These are phyloP conservation scores for Helicoverpa zea DNA, from an alignment of 1,140 invertebrate genomes.

Conservation along the genomic window DNA sequence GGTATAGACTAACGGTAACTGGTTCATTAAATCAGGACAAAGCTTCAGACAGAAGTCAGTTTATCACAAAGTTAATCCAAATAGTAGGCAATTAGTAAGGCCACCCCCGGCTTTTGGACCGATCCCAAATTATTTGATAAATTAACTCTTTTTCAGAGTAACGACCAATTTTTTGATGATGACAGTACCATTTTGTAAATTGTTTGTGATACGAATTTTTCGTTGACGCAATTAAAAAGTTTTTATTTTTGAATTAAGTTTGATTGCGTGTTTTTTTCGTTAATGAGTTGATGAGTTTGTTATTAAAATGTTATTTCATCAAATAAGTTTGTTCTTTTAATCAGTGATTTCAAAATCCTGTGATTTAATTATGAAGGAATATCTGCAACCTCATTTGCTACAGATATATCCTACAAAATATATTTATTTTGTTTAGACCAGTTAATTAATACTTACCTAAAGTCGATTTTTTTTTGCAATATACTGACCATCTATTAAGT, in stretches of 20 bases:
- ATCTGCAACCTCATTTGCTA: no score
- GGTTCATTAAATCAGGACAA: neutral
- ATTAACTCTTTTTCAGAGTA: slow-evolving; percentile 6
- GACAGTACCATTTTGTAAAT: neutral
- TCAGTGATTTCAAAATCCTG: no score
- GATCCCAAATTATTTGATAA: slow-evolving; percentile 30
- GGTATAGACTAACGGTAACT: neutral
- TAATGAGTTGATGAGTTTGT: neutral
- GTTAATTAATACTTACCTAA: no score
- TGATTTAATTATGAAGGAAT: no score
- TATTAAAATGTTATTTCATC: neutral
- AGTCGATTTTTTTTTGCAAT: no score
- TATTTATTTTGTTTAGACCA: no score
- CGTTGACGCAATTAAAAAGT: slow-evolving; percentile 12
- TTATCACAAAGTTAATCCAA: slow-evolving; percentile 1
- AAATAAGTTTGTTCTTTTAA: no score
- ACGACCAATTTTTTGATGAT: slow-evolving; percentile 10
- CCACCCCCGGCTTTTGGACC: neutral
- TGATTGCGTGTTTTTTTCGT: neutral
- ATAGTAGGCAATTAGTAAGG: slow-evolving; percentile 2
- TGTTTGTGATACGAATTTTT: neutral
- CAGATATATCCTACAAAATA: no score
- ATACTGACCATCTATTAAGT: no score
- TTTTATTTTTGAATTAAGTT: slow-evolving; percentile 3
- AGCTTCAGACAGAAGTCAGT: neutral